Evolutionary conservation across 2,113 vertebrate genomes (phyloP).

Genomic region (Sceloporus tristichus): DNA sequence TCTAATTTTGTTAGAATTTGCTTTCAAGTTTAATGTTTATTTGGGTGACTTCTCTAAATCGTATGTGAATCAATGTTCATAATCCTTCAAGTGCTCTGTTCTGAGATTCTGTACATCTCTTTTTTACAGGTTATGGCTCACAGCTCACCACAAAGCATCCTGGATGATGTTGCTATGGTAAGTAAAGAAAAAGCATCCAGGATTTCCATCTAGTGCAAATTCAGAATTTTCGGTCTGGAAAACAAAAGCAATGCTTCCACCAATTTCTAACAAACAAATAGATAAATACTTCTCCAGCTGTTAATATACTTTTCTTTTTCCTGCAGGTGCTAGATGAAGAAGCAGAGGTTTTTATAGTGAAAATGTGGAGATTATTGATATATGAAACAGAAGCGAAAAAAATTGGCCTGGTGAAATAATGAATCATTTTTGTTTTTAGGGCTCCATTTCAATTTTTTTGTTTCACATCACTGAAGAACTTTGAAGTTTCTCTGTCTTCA

Average conservation of each 20-base stretch:
- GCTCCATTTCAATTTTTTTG: slow-evolving; percentile 76
- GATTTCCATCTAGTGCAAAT: neutral
- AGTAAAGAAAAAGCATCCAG: slow-evolving; percentile 67
- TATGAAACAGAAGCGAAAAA: slow-evolving; percentile 99
- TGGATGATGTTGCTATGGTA: slow-evolving; percentile 99
- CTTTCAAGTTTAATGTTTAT: neutral
- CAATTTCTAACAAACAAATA: neutral
- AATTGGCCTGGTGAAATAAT: slow-evolving; percentile 98
- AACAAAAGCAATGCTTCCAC: neutral
- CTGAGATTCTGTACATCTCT: slow-evolving; percentile 36
- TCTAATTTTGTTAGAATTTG: neutral
- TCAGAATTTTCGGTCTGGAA: neutral
- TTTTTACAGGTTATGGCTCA: slow-evolving; percentile 96
- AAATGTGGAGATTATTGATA: slow-evolving; percentile 99
- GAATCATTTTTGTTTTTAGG: slow-evolving; percentile 71
- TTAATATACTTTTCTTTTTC: slow-evolving; percentile 1
- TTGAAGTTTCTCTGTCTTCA: slow-evolving; percentile 79
- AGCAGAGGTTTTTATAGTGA: slow-evolving; percentile 99
- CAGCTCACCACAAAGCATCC: slow-evolving; percentile 95
- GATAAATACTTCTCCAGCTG: neutral
- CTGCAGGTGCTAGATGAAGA: slow-evolving; percentile 97
- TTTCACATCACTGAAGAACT: slow-evolving; percentile 72
- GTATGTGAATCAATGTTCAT: neutral
- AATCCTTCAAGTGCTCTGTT: slow-evolving; percentile 12
- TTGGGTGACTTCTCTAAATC: neutral